A percentile compares a stretch with the other conserved stretches of the same genome.
These are phyloP conservation scores for Thalassarche chlororhynchos DNA, from an alignment of 2,113 vertebrate species.

Conservation along the genomic window DNA sequence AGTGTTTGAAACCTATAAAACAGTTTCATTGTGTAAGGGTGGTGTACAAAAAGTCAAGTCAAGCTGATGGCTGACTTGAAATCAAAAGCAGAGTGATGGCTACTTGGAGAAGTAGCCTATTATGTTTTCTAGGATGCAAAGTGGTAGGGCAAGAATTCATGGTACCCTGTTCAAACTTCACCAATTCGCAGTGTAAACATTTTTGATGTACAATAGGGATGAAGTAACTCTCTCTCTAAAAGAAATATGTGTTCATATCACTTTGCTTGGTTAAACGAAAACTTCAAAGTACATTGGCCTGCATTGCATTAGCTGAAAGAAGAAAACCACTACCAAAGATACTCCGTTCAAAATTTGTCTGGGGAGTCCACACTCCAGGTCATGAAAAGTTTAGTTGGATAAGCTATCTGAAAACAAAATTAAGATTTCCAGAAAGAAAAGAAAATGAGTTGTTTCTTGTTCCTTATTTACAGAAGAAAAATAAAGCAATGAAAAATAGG, in stretches of 20 bases:
- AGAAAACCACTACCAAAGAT: neutral
- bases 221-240: neutral
- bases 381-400: neutral
- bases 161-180: neutral
- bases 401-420: neutral
- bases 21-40: neutral
- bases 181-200: neutral
- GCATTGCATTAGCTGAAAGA: neutral
- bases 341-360: neutral
- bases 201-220: neutral
- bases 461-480: neutral
- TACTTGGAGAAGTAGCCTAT: neutral
- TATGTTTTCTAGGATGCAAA: neutral
- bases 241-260: neutral
- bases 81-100: neutral
- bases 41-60: neutral
- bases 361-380: neutral
- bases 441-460: neutral
- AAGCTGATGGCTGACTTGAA: slow-evolving; percentile 4
- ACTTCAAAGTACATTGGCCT: neutral
- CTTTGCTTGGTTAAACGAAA: neutral
- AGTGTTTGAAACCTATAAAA: neutral
- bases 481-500: neutral
- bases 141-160: neutral
- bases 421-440: neutral